phyloP scores from a whole-genome alignment of 2,888 invertebrate species.

The Ochlodes sylvanus region DNA sequence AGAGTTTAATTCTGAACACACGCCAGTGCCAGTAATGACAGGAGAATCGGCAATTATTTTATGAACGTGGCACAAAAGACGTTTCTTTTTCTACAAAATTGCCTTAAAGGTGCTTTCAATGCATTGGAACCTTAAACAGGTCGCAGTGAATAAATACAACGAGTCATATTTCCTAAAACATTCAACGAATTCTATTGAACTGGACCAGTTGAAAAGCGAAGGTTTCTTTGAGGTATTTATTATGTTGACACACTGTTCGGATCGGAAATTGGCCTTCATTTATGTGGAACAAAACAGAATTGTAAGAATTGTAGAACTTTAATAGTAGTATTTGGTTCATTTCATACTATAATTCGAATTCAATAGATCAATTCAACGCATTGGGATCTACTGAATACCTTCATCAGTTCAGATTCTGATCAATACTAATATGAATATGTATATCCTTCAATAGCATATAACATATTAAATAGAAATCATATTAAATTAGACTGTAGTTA shows the following conservation, averaged over 20 bases:
- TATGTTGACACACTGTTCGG: constrained; percentile 30
- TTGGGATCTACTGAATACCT: no score
- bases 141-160: constrained; percentile 47
- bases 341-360: background rate
- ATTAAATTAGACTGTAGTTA: no score
- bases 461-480: no score
- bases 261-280: constrained; percentile 20
- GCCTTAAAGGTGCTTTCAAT: constrained; percentile 44
- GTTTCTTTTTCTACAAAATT: constrained; percentile 43
- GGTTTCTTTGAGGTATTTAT: constrained; percentile 17
- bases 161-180: constrained; percentile 22
- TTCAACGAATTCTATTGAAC: constrained; percentile 45
- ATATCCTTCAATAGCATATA: no score
- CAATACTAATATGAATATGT: no score
- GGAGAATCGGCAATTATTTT: constrained; percentile 41
- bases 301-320: background rate
- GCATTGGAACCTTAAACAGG: constrained; percentile 50
- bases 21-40: constrained; percentile 32
- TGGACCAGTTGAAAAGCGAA: constrained; percentile 49
- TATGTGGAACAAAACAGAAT: constrained; percentile 7
- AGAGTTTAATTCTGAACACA: constrained; percentile 15
- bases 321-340: background rate
- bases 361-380: no score
- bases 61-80: constrained; percentile 43
- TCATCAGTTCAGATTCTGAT: no score